Evolutionary conservation across 2,888 invertebrate genomes (phyloP).

Genomic region (Ochropleura plecta): DNA sequence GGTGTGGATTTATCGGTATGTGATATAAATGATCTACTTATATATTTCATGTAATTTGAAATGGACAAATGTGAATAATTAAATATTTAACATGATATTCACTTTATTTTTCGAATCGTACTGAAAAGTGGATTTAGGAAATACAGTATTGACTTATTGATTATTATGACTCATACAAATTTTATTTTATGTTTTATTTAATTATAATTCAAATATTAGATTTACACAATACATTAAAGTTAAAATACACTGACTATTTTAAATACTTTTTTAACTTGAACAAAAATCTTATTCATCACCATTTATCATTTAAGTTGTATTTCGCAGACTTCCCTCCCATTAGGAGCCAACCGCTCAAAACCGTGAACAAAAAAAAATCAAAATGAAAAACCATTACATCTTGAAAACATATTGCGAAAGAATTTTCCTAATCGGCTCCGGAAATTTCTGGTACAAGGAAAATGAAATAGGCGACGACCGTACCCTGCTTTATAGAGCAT

Average conservation of each 20-base stretch:
- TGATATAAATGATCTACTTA: constrained; percentile 23
- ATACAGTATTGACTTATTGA: not conserved
- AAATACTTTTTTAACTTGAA: not conserved
- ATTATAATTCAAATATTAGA: too few species aligned
- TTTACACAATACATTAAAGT: not conserved
- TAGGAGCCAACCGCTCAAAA: constrained; percentile 33
- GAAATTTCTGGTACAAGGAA: constrained; percentile 84
- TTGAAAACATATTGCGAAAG: constrained; percentile 76
- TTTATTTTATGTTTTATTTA: too few species aligned
- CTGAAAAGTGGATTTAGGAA: not conserved
- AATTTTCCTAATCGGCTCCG: constrained; percentile 80
- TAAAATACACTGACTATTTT: not conserved
- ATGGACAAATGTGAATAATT: constrained; percentile 4
- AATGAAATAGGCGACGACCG: constrained; percentile 76
- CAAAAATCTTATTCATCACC: constrained; percentile 1
- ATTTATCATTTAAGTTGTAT: constrained; percentile 29
- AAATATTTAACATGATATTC: not conserved
- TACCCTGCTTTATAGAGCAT: constrained; percentile 75
- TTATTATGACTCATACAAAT: not conserved
- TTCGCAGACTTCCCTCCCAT: constrained; percentile 49
- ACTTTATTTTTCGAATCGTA: not conserved
- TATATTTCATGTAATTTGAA: constrained; percentile 15
- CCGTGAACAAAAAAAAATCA: constrained; percentile 35
- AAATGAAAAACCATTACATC: constrained; percentile 82
- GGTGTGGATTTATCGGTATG: constrained; percentile 23